These are phyloP conservation scores for Rattus norvegicus DNA, from an alignment of 2,113 vertebrate genomes.

Conservation along the genomic window DNA sequence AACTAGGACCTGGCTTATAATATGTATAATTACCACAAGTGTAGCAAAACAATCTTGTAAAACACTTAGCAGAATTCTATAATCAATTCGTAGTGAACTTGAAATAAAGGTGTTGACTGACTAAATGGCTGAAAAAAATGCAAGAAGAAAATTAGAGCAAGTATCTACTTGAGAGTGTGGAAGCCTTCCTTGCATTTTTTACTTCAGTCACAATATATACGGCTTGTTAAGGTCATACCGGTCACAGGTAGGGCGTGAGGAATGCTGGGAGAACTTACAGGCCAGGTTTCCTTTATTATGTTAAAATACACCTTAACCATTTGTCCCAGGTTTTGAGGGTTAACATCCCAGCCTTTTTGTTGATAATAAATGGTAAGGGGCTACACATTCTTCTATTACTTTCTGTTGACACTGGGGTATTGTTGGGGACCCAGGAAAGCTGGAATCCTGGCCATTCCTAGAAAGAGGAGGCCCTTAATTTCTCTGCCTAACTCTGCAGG, in stretches of 20 bases:
- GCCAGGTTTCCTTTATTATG: background rate
- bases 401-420: background rate
- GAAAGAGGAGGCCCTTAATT: background rate
- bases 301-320: background rate
- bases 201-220: constrained; percentile 58
- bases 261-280: background rate
- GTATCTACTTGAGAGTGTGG: background rate
- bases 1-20: too few species aligned
- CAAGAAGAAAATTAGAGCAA: background rate
- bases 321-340: background rate
- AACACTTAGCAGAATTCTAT: background rate
- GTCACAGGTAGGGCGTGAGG: background rate
- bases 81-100: background rate
- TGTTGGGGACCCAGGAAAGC: background rate
- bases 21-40: background rate
- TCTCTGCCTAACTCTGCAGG: background rate
- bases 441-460: background rate
- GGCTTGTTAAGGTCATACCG: background rate
- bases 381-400: background rate
- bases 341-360: background rate
- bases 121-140: background rate
- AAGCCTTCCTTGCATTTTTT: constrained; percentile 46
- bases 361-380: background rate
- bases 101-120: background rate
- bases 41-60: background rate